Evolutionary conservation across 2,113 vertebrate species (phyloP).

Genomic region (Eptesicus fuscus): DNA sequence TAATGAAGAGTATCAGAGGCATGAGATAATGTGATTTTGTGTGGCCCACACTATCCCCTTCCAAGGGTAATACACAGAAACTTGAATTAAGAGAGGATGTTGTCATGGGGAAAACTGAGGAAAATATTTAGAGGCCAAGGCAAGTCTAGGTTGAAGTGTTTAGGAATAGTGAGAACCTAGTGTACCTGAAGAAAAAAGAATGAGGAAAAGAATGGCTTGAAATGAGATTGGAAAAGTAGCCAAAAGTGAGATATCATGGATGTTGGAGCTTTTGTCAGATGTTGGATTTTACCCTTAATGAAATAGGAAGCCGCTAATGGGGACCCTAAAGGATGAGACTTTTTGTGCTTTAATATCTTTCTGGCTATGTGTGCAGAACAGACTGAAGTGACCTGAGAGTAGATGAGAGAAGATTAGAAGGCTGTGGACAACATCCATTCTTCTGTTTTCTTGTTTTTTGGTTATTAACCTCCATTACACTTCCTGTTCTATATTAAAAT

Average conservation of each 20-base stretch:
- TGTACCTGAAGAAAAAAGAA: neutral
- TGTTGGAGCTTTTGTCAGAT: neutral
- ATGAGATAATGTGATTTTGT: neutral
- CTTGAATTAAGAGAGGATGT: neutral
- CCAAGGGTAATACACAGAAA: neutral
- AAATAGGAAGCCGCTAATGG: neutral
- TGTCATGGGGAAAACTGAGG: neutral
- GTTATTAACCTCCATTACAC: neutral
- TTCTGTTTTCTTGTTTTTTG: neutral
- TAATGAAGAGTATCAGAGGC: neutral
- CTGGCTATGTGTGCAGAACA: neutral
- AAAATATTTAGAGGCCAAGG: neutral
- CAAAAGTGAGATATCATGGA: neutral
- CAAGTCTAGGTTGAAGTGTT: neutral
- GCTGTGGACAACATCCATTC: accelerated
- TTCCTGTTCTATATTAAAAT: neutral
- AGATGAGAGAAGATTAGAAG: neutral
- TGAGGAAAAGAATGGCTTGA: neutral
- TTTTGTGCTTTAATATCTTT: neutral
- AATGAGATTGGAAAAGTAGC: neutral
- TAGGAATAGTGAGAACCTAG: neutral
- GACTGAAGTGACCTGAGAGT: neutral
- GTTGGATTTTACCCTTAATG: neutral
- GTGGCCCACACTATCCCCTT: accelerated
- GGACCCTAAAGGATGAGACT: neutral